Evolutionary conservation across 2,888 invertebrate species (phyloP), one percentile per base, ranked within the genome.

Genomic region (Diarsia mendica): DNA sequence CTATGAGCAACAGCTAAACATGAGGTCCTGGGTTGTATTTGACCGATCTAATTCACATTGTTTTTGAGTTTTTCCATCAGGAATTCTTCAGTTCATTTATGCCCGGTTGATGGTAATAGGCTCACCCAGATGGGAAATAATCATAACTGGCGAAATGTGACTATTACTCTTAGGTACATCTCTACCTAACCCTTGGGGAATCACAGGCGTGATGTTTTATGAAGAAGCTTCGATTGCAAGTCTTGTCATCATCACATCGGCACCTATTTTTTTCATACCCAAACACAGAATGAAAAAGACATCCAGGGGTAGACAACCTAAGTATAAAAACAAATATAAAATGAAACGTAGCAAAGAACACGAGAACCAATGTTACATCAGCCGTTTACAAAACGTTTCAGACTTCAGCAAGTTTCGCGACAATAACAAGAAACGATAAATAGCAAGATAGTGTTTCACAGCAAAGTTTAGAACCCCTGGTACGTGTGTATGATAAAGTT

Each of bases 341-440:
- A 55, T 15, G 49, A 44, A 83, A 48, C 23, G 18, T 5, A 1
- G 2, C 61, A 23, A 63, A 51, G 44, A 80, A 61, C 13, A 60
- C 9, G 49, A 65, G 23, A 49, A 46, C 13, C n/a, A n/a, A 68
- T 55, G 20, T 58, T n/a, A 65, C 33, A 67, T 64, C 79, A 84
- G 28, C 51, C 28, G 60, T 53, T 80, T 84, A 49, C 79, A 79
- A 79, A 60, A 23, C 23, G 49, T 61, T 33, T 13, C 77, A 60
- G 75, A 67, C 67, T 74, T 80, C 85, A 80, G 81, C 65, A 71
- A 85, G 67, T 76, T 82, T 49, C 55, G 20, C 51, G 65, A 76
- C 84, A 78, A 70, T 82, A 83, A 85, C 83, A 85, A 72, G 79
- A 70, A 64, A 51, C 79, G 64, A 86, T 85, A 85, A 85, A 85